Evolutionary conservation across 2,888 invertebrate genomes (phyloP).

Genomic region (Drosophila helvetica): DNA sequence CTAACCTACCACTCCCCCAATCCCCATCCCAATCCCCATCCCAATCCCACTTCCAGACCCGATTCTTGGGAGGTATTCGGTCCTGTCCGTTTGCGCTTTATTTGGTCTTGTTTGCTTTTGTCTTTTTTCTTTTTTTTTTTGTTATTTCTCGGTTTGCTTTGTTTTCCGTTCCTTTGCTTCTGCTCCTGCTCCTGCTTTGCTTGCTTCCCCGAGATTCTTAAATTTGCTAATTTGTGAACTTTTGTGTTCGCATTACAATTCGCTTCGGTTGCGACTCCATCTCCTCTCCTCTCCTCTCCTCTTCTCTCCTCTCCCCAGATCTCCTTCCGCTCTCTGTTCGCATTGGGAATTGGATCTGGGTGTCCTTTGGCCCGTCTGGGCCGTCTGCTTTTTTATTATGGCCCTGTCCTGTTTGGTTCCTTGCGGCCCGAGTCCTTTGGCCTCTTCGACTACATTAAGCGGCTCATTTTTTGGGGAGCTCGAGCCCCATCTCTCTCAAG

Average conservation of each 20-base stretch:
- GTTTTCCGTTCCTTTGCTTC: slow-evolving; percentile 12
- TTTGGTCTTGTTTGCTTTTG: slow-evolving; percentile 52
- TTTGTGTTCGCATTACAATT: slow-evolving; percentile 73
- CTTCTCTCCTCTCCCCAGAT: slow-evolving; percentile 1
- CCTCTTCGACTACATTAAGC: slow-evolving; percentile 65
- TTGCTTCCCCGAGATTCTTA: slow-evolving; percentile 66
- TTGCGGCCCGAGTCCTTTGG: slow-evolving; percentile 12
- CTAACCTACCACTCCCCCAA: slow-evolving; percentile 23
- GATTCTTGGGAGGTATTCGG: slow-evolving; percentile 21
- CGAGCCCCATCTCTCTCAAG: background rate
- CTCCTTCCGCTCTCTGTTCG: slow-evolving; percentile 25
- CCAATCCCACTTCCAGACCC: slow-evolving; percentile 4
- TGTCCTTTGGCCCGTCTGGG: slow-evolving; percentile 26
- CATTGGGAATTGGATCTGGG: slow-evolving; percentile 60
- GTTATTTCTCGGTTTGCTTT: slow-evolving; percentile 37
- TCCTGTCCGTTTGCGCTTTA: slow-evolving; percentile 46
- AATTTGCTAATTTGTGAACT: slow-evolving; percentile 81
- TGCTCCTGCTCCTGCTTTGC: slow-evolving; percentile 30
- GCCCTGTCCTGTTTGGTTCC: slow-evolving; percentile 8
- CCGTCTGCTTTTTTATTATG: slow-evolving; percentile 18
- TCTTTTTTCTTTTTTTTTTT: slow-evolving; percentile 31
- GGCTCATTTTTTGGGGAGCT: slow-evolving; percentile 59
- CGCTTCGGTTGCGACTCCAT: slow-evolving; percentile 40
- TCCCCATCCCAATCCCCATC: slow-evolving; percentile 14
- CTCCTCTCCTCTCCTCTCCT: too few species aligned